phyloP scores from a whole-genome alignment of 2,888 invertebrate genomes.

The Heteromurus nitidus region DNA sequence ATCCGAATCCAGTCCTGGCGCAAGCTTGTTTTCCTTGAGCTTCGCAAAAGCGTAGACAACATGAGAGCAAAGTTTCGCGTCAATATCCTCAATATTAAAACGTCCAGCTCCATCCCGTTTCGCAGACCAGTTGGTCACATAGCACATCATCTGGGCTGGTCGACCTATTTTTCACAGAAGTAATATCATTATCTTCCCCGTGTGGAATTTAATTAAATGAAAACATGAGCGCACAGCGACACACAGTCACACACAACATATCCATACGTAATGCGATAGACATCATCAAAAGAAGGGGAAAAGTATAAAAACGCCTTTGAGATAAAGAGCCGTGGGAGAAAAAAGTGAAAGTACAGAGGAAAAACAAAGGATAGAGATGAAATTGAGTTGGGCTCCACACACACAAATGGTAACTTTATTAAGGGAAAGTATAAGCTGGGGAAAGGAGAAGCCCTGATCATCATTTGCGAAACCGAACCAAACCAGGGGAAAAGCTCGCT shows the following conservation, averaged over 20 bases:
- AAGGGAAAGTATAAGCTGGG: conserved; percentile 13
- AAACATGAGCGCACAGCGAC: conserved; percentile 15
- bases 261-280: too few species aligned
- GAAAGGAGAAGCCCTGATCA: too few species aligned
- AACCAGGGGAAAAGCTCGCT: too few species aligned
- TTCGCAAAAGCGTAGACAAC: conserved; percentile 96
- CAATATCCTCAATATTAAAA: conserved; percentile 92
- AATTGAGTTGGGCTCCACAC: conserved; percentile 26
- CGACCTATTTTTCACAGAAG: conserved; percentile 80
- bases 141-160: conserved; percentile 92
- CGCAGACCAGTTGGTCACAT: conserved; percentile 96
- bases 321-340: neutral
- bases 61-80: conserved; percentile 93
- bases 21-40: conserved; percentile 87
- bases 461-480: too few species aligned
- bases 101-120: conserved; percentile 92
- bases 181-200: conserved; percentile 9
- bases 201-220: conserved; percentile 57
- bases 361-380: conserved; percentile 25
- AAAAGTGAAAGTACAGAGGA: neutral
- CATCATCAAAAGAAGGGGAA: too few species aligned
- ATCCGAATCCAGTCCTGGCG: conserved; percentile 86
- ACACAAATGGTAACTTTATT: conserved; percentile 48
- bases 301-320: conserved; percentile 11
- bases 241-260: neutral